phyloP scores from a whole-genome alignment of 2,888 invertebrate species.

The Ectemnius lituratus region DNA sequence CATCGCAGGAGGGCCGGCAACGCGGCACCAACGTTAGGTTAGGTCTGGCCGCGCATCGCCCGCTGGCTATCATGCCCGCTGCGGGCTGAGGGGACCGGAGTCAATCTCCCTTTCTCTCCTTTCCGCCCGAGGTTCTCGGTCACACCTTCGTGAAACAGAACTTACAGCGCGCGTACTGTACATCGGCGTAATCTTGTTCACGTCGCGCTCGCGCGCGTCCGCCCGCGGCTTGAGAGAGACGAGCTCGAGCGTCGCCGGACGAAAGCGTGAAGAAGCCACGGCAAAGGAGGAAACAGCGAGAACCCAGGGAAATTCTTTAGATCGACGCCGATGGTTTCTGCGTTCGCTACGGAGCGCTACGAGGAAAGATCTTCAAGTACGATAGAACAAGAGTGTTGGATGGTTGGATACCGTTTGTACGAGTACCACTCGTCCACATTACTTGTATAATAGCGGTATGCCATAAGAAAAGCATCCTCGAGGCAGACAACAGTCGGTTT shows the following conservation, averaged over 20 bases:
- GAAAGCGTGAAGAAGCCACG: conserved; percentile 60
- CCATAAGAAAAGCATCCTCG: not conserved
- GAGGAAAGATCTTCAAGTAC: conserved; percentile 30
- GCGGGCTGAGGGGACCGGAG: conserved; percentile 70
- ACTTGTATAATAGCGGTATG: not conserved
- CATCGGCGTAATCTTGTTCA: conserved; percentile 71
- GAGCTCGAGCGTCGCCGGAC: conserved; percentile 54
- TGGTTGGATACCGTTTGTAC: conserved; percentile 27
- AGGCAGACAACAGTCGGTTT: conserved; percentile 10
- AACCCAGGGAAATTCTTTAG: conserved; percentile 64
- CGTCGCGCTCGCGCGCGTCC: conserved; percentile 29
- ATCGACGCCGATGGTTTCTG: conserved; percentile 44
- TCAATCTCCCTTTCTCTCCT: conserved; percentile 48
- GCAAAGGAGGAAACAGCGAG: conserved; percentile 52
- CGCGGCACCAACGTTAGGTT: conserved; percentile 71
- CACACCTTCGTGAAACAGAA: conserved; percentile 44
- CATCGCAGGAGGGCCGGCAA: conserved; percentile 71
- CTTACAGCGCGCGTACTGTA: conserved; percentile 58
- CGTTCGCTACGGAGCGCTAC: conserved; percentile 12
- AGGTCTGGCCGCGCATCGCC: conserved; percentile 67
- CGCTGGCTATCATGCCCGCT: conserved; percentile 64
- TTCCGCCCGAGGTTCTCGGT: conserved; percentile 31
- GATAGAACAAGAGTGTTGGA: conserved; percentile 19
- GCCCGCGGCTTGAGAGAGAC: not conserved
- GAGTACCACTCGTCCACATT: conserved; percentile 7